phyloP scores from a whole-genome alignment of 2,888 invertebrate species.

The Rhimphoctona megacephalus region DNA sequence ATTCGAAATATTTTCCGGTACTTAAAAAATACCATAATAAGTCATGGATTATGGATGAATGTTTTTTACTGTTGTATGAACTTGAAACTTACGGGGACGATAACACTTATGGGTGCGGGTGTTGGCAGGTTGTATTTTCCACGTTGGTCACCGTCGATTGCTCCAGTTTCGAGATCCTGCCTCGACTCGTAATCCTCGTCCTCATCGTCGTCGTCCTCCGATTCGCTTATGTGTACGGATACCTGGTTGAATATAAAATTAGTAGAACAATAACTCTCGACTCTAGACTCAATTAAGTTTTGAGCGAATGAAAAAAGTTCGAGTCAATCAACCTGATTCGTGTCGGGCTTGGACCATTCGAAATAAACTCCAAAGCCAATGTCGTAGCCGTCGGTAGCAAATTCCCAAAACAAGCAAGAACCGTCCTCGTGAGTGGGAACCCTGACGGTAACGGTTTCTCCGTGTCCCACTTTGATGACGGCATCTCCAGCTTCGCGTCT shows the following conservation, averaged over 20 bases:
- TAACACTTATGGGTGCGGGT: constrained; percentile 80
- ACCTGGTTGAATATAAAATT: constrained; percentile 84
- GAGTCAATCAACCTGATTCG: constrained; percentile 85
- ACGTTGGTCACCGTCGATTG: constrained; percentile 74
- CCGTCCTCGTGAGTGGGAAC: constrained; percentile 99
- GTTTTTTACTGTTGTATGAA: neutral
- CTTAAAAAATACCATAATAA: neutral
- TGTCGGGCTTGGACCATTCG: constrained; percentile 97
- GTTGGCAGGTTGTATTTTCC: constrained; percentile 79
- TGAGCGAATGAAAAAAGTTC: neutral
- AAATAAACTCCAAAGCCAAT: constrained; percentile 99
- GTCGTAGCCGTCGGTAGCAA: constrained; percentile 99
- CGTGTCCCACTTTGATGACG: constrained; percentile 96
- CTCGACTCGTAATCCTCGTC: constrained; percentile 87
- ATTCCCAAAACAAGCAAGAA: constrained; percentile 98
- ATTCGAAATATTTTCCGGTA: neutral
- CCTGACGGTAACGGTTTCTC: constrained; percentile 98
- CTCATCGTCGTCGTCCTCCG: constrained; percentile 95
- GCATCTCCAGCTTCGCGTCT: constrained; percentile 93
- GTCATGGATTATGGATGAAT: neutral
- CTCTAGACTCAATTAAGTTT: no score
- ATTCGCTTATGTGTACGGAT: constrained; percentile 98
- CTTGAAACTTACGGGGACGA: constrained; percentile 80
- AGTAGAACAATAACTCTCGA: neutral
- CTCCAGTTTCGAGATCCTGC: constrained; percentile 86